phyloP scores from a whole-genome alignment of 2,888 invertebrate species.

The Syrista parreyssii region DNA sequence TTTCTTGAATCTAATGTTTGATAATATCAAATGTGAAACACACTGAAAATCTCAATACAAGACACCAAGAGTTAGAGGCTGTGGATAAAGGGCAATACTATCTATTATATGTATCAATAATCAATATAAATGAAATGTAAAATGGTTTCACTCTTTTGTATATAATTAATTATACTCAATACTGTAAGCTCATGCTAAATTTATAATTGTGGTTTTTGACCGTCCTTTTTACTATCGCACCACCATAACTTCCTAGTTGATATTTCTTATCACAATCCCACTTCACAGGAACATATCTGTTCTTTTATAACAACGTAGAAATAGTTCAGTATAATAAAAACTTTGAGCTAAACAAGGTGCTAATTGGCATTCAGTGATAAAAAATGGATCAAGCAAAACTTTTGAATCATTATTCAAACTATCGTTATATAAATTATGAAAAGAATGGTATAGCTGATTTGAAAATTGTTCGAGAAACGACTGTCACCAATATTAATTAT shows the following conservation, averaged over 20 bases:
- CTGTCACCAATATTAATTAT: neutral
- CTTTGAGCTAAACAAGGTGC: neutral
- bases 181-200: neutral
- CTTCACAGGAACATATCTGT: neutral
- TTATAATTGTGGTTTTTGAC: neutral
- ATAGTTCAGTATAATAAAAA: neutral
- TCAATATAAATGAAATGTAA: no score
- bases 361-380: neutral
- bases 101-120: no score
- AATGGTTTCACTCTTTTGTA: no score
- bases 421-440: conserved; percentile 38
- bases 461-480: conserved; percentile 12
- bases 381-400: neutral
- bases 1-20: no score
- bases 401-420: conserved; percentile 22
- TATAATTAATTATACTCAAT: no score
- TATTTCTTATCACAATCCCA: neutral
- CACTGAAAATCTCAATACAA: no score
- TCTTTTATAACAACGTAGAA: neutral
- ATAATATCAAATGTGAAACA: no score
- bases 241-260: neutral
- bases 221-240: neutral
- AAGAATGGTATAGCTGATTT: conserved; percentile 35
- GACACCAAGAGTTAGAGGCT: no score
- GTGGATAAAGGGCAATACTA: no score